A percentile compares a stretch with the other conserved stretches of the same genome.
phyloP scores from a whole-genome alignment of 2,797 vertebrate species.

The Gymnothorax javanicus region DNA sequence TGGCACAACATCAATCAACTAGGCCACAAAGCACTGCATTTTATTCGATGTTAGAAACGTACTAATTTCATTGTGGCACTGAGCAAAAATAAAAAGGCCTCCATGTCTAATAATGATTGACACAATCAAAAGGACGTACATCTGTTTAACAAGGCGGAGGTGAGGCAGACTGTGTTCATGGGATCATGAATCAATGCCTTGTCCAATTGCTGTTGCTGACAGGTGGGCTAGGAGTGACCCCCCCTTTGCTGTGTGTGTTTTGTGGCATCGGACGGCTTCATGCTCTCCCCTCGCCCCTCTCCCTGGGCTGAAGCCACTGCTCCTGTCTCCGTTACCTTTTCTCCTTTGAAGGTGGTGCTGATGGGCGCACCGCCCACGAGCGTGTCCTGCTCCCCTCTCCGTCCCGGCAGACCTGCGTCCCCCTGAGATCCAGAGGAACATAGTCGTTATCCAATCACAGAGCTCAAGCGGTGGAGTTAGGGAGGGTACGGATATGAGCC shows the following conservation, averaged over 20 bases:
- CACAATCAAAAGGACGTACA: not conserved
- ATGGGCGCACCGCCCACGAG: slow-evolving; percentile 60
- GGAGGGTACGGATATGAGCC: not conserved
- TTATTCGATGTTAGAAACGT: not conserved
- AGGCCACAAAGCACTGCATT: not conserved
- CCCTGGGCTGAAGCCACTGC: slow-evolving; percentile 50
- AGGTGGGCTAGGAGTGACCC: not conserved
- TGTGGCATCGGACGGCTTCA: slow-evolving; percentile 25
- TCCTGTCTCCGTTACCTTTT: slow-evolving; percentile 71
- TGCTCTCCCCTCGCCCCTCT: slow-evolving; percentile 21
- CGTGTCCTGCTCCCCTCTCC: slow-evolving; percentile 65
- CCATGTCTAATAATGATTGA: not conserved
- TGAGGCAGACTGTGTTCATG: slow-evolving; percentile 4
- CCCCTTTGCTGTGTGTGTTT: not conserved
- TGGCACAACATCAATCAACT: not conserved
- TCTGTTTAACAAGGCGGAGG: not conserved
- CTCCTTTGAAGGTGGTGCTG: slow-evolving; percentile 81
- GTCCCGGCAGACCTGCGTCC: slow-evolving; percentile 73
- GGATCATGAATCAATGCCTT: not conserved
- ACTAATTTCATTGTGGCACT: not conserved
- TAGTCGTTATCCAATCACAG: slow-evolving; percentile 62
- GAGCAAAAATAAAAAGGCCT: not conserved
- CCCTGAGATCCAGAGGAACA: slow-evolving; percentile 73
- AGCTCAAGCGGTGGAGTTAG: not conserved
- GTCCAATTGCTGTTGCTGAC: not conserved